Base-by-base conservation (phyloP, 2,888 invertebrate genomes). In the Catocala sponsa region DNA sequence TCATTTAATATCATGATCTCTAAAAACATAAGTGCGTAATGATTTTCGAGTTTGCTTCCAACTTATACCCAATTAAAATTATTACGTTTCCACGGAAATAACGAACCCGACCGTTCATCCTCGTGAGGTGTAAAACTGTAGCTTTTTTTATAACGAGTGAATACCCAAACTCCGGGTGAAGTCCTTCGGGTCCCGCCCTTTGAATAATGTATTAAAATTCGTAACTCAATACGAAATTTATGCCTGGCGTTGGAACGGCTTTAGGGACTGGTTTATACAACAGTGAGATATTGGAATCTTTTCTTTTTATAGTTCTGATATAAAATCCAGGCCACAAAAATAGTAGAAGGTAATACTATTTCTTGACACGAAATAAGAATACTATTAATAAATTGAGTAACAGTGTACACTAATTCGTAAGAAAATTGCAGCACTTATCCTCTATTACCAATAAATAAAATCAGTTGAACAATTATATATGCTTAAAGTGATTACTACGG, bases 21-120 rank as follows among this genome's bases (percentile, higher is more conserved):
- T 44, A 15, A 6, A 46, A 32, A 53, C 32, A 72, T 52, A 55
- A 59, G 48, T n/a, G 38, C 11, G 25, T 48, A 55, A 51, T 25
- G 11, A 55, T 38, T 55, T 48, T 58, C 15, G 46, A 62, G 5
- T 33, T 15, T 49, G 13, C 13, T 43, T 15, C 15, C 49, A 74
- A 74, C 58, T 62, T 60, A 68, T 52, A 50, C 10, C 72, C 73
- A 79, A 81, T 78, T 75, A 78, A 78, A 76, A 74, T 67, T 56
- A 64, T 60, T 58, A 56, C 54, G 43, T 63, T 71, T 70, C 60
- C 43, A 43, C 64, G 54, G 56, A 73, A 73, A 75, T 74, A 78
- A 76, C 74, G 65, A 76, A 70, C 62, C 60, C 67, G 69, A 64
- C 58, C 64, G 55, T 48, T 58, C 53, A 52, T 62, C 59, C 59